Conservation (phyloP, 2,113 vertebrate species). For the Leptodactylus fuscus region DNA sequence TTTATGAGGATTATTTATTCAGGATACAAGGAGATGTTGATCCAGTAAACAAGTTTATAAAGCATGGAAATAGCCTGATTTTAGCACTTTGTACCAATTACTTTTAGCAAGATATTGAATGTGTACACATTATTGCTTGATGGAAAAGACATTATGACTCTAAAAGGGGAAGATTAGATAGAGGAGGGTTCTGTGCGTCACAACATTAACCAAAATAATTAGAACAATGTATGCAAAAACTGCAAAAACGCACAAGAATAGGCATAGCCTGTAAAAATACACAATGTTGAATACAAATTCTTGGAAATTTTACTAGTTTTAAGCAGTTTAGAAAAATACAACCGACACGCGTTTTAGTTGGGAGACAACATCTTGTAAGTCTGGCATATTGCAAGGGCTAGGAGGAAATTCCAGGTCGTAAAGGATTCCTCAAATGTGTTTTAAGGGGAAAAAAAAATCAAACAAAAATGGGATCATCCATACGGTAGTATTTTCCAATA, state of each 20-base stretch:
- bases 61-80: slow-evolving; percentile 40
- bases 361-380: background rate
- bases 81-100: slow-evolving; percentile 37
- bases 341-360: background rate
- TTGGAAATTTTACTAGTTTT: background rate
- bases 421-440: background rate
- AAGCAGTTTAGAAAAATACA: background rate
- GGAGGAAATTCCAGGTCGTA: background rate
- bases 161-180: background rate
- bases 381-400: background rate
- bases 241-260: background rate
- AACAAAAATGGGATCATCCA: too few species aligned
- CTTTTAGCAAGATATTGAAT: slow-evolving; percentile 18
- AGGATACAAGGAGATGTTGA: slow-evolving; percentile 49
- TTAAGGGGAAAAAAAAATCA: too few species aligned
- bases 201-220: background rate
- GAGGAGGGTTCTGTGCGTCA: background rate
- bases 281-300: too few species aligned
- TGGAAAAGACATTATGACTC: slow-evolving; percentile 7
- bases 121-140: slow-evolving; percentile 29
- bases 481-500: too few species aligned
- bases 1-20: slow-evolving; percentile 46
- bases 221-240: background rate
- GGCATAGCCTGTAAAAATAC: too few species aligned
- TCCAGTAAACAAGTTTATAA: slow-evolving; percentile 47